phyloP scores from a whole-genome alignment of 2,113 vertebrate genomes.

The Mixornis gularis region DNA sequence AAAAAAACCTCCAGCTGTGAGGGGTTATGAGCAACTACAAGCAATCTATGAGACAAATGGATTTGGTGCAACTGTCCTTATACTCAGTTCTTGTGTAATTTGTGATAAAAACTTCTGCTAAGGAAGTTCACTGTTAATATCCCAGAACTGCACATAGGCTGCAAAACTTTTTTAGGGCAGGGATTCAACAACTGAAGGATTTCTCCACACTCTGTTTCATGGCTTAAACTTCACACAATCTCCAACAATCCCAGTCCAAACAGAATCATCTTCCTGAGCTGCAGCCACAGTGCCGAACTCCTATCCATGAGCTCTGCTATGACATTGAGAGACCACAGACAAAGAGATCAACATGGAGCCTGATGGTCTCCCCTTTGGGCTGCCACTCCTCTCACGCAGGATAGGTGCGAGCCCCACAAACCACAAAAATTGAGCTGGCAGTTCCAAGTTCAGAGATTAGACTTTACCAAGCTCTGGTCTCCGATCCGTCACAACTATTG shows the following conservation, averaged over 20 bases:
- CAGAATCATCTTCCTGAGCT: not conserved
- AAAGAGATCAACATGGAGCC: rapidly evolving
- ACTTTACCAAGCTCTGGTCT: not conserved
- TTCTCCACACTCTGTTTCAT: not conserved
- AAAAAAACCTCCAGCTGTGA: not conserved
- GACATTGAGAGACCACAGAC: not conserved
- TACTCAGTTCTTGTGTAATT: not conserved
- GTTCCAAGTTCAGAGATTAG: rapidly evolving
- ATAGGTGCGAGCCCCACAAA: not conserved
- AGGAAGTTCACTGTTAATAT: not conserved
- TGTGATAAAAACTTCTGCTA: not conserved
- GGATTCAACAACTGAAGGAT: not conserved
- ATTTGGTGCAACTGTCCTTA: not conserved
- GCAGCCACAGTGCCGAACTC: not conserved
- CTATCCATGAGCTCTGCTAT: rapidly evolving
- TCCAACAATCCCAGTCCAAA: not conserved
- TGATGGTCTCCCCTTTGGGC: rapidly evolving
- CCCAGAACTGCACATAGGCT: not conserved
- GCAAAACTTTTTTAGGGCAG: not conserved
- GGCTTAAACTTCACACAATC: no score
- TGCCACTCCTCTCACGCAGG: not conserved
- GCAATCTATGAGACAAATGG: rapidly evolving
- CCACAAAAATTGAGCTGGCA: not conserved
- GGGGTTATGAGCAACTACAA: not conserved
- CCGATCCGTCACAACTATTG: not conserved